Evolutionary conservation across 2,113 vertebrate genomes (phyloP).

Genomic region (Hippocampus abdominalis): DNA sequence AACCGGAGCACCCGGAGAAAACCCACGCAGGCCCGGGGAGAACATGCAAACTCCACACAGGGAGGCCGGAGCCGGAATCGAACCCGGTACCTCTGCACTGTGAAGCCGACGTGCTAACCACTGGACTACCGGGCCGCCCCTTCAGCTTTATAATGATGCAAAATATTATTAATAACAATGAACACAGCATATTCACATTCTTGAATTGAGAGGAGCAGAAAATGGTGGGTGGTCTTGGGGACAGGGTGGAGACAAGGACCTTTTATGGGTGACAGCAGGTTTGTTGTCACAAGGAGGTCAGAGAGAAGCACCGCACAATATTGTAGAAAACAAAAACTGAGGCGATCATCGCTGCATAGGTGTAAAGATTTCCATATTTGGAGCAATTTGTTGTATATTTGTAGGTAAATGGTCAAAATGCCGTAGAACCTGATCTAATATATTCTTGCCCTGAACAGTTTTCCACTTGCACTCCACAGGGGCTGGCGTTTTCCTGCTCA

Average conservation of each 20-base stretch:
- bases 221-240: not conserved
- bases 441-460: not conserved
- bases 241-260: not conserved
- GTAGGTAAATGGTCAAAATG: not conserved
- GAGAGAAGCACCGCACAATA: not conserved
- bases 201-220: not conserved
- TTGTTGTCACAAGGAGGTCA: not conserved
- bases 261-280: not conserved
- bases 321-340: not conserved
- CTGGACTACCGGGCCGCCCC: too few relatives aligned
- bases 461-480: slow-evolving; percentile 68
- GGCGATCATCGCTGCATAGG: not conserved
- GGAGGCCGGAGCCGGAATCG: too few relatives aligned
- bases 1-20: too few relatives aligned
- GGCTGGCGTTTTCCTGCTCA: slow-evolving; percentile 93
- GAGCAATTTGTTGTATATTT: not conserved
- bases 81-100: too few relatives aligned
- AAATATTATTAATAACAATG: not conserved
- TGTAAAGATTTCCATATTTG: too few relatives aligned
- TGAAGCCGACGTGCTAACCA: too few relatives aligned
- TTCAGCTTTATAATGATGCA: not conserved
- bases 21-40: too few relatives aligned
- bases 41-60: too few relatives aligned
- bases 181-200: not conserved
- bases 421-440: not conserved